Percentiles rank a stretch among this genome's conserved stretches.
Evolutionary conservation across 92 coral and sea anemone genomes (phyloP).

Genomic region (Meandrina meandrites): DNA sequence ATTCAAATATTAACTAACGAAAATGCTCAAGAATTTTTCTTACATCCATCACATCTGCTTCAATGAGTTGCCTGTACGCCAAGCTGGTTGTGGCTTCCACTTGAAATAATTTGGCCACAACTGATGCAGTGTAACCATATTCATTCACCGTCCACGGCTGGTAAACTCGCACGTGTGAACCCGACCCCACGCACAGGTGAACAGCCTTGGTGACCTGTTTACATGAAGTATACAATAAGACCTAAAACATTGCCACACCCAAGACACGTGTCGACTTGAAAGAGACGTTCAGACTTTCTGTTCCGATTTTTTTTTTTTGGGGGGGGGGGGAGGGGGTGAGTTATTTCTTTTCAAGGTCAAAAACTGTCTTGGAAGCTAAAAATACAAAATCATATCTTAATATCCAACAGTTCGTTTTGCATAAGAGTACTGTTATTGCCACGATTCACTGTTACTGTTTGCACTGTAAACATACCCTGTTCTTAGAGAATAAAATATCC

Average conservation of each 20-base stretch:
- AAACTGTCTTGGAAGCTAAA: too few species aligned
- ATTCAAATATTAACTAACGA: too few species aligned
- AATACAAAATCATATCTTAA: too few species aligned
- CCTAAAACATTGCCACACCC: too few species aligned
- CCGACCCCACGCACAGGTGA: conserved; percentile 91
- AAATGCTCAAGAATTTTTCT: conserved; percentile 3
- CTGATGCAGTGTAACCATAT: conserved; percentile 97
- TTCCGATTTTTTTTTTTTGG: too few species aligned
- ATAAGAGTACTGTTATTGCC: too few species aligned
- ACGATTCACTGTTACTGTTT: too few species aligned
- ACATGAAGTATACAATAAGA: neutral
- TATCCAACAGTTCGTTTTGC: too few species aligned
- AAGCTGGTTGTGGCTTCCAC: conserved; percentile 97
- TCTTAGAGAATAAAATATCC: conserved; percentile 90
- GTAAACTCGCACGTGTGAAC: conserved; percentile 83
- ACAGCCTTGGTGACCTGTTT: conserved; percentile 93
- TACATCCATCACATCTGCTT: conserved; percentile 89
- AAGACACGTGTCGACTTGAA: too few species aligned
- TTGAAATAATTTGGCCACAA: conserved; percentile 84
- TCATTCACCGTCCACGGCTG: conserved; percentile 99
- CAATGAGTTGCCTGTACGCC: conserved; percentile 81
- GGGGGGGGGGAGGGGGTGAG: too few species aligned
- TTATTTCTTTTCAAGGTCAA: too few species aligned
- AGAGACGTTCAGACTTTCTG: too few species aligned
- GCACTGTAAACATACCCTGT: conserved; percentile 89